Evolutionary conservation across 2,113 vertebrate genomes (phyloP), one percentile per base, ranked within the genome.

Genomic region (Loxodonta africana): DNA sequence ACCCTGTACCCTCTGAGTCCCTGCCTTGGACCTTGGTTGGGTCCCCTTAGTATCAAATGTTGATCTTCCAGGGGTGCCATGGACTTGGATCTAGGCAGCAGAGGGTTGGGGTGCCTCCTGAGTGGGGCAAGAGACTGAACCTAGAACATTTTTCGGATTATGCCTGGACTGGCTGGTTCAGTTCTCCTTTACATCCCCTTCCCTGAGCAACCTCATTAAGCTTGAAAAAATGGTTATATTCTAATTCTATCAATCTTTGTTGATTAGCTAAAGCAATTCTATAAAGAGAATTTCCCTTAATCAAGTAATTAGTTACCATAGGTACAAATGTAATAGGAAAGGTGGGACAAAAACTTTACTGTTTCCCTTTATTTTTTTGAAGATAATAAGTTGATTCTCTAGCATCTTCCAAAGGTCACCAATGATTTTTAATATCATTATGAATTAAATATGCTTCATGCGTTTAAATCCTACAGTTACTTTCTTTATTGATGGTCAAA

Each of bases 221-320:
- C 14, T 48, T 83, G 23, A 46, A 62, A 37, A 92, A 62, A 74
- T 62, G 37, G 46, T 62, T n/a, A 48, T 28, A 83, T 62, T 74
- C 65, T 83, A 46, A 60, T 15, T 30, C 65, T 4, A 69, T 44
- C 81, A 46, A 18, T 15, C 30, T 60, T 86, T 84, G 46, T 77
- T 77, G 46, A 67, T 57, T 95, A 65, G 71, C 37, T 78, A 90
- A 80, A 90, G n/a, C 65, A 84, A 77, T 77, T 60, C 10, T 67
- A n/a, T 44, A 57, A 46, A 94, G 30, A 85, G 41, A 85, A 67
- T 12, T 85, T 30, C 18, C 18, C 41, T 86, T 86, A 51, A 51
- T 69, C 44, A 69, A 71, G 11, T 51, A n/a, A 51, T n/a, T 86
- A 51, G 44, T 51, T 26, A 62, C 80, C n/a, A 41, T n/a, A 57